Conservation (phyloP, 2,888 invertebrate species). For the Drosophila parthenogenetica region DNA sequence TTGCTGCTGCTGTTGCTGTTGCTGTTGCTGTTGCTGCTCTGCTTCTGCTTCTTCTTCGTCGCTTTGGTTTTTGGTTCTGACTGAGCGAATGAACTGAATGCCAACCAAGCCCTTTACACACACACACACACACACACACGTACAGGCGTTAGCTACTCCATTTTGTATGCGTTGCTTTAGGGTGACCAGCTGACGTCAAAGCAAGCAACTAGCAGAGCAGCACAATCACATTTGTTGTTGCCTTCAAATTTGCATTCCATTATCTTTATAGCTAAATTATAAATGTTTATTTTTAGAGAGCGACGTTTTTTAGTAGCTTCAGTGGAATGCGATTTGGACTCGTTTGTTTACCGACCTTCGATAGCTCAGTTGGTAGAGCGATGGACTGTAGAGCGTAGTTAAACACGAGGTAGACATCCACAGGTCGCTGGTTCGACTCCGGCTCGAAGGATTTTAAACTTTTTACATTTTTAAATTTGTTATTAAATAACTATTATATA, state of each 20-base stretch:
- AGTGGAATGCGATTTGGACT: conserved; percentile 11
- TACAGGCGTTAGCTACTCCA: conserved; percentile 59
- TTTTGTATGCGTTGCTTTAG: conserved; percentile 68
- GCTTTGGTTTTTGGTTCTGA: conserved; percentile 36
- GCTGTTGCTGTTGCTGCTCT: no score
- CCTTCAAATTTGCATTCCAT: conserved; percentile 29
- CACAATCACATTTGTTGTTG: background rate
- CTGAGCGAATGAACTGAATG: conserved; percentile 47
- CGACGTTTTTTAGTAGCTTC: conserved; percentile 3
- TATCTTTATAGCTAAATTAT: conserved; percentile 17
- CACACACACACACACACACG: conserved; percentile 27
- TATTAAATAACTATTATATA: background rate
- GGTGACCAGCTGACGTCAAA: conserved; percentile 66
- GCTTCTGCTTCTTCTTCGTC: background rate
- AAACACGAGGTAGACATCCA: conserved; percentile 61
- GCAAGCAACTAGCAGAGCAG: conserved; percentile 4
- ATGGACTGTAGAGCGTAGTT: conserved; percentile 67
- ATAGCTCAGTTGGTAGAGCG: conserved; percentile 77
- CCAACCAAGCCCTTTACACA: conserved; percentile 52
- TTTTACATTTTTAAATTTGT: background rate
- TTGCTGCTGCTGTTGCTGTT: conserved; percentile 38
- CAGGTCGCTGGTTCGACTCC: conserved; percentile 70
- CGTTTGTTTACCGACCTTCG: conserved; percentile 46
- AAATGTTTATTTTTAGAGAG: conserved; percentile 5
- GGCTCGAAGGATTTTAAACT: conserved; percentile 58